Conservation (phyloP, 2,113 vertebrate genomes). For the Recurvirostra avosetta region DNA sequence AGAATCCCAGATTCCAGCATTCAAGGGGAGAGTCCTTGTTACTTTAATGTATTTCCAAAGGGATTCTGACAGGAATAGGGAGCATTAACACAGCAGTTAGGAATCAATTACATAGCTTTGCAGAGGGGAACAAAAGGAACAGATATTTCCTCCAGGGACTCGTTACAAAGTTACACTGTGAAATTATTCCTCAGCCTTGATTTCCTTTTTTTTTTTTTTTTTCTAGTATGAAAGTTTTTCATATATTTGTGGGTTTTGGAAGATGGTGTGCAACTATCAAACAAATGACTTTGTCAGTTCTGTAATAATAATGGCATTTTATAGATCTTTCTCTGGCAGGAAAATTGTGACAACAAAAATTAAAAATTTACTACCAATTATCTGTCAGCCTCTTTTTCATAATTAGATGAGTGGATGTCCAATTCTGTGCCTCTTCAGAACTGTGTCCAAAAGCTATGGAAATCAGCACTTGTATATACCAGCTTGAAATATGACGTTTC, state of each 20-base stretch:
- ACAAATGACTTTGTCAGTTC: neutral
- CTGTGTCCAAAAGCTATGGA: neutral
- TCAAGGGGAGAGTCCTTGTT: neutral
- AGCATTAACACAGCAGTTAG: slow-evolving; percentile 27
- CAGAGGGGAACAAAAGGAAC: slow-evolving; percentile 36
- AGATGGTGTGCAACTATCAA: neutral
- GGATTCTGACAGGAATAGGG: slow-evolving; percentile 5
- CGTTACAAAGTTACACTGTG: slow-evolving; percentile 10
- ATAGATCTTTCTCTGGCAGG: neutral
- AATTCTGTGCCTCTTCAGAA: neutral
- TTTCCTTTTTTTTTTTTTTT: neutral
- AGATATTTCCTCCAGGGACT: slow-evolving; percentile 30
- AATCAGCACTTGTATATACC: neutral
- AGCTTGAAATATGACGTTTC: neutral
- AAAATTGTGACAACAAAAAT: neutral
- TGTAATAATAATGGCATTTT: neutral
- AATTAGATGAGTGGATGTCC: neutral
- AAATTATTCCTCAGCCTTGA: slow-evolving; percentile 33
- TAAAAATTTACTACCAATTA: neutral
- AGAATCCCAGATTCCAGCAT: neutral
- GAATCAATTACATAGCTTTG: slow-evolving; percentile 47
- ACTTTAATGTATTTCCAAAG: slow-evolving; percentile 25
- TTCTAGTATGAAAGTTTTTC: neutral
- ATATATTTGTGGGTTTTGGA: neutral
- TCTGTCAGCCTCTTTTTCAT: neutral